Evolutionary conservation across 2,888 invertebrate genomes (phyloP).

Genomic region (Abscondita cerata): DNA sequence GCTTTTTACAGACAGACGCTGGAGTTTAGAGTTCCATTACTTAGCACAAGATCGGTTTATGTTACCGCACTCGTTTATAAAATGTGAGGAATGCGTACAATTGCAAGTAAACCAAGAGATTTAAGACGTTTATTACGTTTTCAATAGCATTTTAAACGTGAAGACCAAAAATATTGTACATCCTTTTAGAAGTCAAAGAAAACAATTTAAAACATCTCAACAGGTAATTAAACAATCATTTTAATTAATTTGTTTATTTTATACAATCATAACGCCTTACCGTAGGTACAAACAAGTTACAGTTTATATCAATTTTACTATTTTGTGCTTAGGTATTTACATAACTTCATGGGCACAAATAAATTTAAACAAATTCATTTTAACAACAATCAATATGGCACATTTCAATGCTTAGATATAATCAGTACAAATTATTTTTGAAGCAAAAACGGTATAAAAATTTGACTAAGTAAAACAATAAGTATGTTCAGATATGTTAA

Average conservation of each 20-base stretch:
- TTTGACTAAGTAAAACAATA: neutral
- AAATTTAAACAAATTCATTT: slow-evolving; percentile 24
- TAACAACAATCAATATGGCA: slow-evolving; percentile 29
- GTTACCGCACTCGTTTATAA: no score
- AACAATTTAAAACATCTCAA: no score
- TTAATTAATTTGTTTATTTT: slow-evolving; percentile 20
- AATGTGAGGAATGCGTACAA: no score
- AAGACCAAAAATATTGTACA: no score
- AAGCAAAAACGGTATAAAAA: slow-evolving; percentile 10
- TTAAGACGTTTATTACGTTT: no score
- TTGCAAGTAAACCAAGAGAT: no score
- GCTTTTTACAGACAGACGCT: no score
- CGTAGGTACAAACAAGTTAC: slow-evolving; percentile 28
- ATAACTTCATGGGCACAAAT: slow-evolving; percentile 19
- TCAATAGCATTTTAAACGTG: no score
- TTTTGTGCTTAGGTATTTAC: slow-evolving; percentile 23
- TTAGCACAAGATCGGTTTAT: no score
- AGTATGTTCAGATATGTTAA: slow-evolving; percentile 18
- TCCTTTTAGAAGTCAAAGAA: no score
- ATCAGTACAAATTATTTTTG: slow-evolving; percentile 23
- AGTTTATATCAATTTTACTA: slow-evolving; percentile 17
- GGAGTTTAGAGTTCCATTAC: no score
- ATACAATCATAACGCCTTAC: slow-evolving; percentile 27
- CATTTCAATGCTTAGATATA: slow-evolving; percentile 18
- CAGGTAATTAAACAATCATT: neutral